phyloP scores from a whole-genome alignment of 2,888 invertebrate genomes.

The Drosophila anomalata region DNA sequence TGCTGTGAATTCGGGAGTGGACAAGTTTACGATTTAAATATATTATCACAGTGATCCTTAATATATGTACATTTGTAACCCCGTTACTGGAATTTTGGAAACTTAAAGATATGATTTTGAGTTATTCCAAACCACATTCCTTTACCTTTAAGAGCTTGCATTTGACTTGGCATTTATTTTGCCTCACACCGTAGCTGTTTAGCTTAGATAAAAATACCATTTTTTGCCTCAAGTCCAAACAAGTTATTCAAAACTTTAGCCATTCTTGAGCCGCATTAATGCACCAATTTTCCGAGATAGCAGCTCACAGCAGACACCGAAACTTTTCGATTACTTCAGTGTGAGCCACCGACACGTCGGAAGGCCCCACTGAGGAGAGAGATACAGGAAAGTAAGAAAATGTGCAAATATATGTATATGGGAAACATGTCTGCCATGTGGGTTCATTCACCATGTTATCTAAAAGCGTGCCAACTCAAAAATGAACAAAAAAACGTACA shows the following conservation, averaged over 20 bases:
- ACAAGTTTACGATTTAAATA: background rate
- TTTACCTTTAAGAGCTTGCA: constrained; percentile 7
- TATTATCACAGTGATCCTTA: no score
- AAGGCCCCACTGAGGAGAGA: constrained; percentile 11
- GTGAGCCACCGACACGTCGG: constrained; percentile 45
- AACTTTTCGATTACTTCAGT: constrained; percentile 56
- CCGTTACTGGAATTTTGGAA: no score
- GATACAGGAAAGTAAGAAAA: constrained; percentile 33
- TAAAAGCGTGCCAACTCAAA: constrained; percentile 56
- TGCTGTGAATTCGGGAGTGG: background rate
- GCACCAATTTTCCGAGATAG: constrained; percentile 68
- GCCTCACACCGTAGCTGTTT: constrained; percentile 2
- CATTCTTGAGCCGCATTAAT: constrained; percentile 55
- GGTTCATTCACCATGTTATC: constrained; percentile 68
- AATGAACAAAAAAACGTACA: constrained; percentile 34
- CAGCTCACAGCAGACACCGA: constrained; percentile 51
- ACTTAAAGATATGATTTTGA: no score
- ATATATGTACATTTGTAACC: background rate
- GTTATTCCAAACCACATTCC: constrained; percentile 31
- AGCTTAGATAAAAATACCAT: constrained; percentile 1
- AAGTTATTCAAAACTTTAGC: constrained; percentile 35
- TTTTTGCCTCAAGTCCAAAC: constrained; percentile 23
- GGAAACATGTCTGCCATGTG: constrained; percentile 54
- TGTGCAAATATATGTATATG: constrained; percentile 26
- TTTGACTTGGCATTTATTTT: constrained; percentile 5